Evolutionary conservation across 2,888 invertebrate species (phyloP).

Genomic region (Colletes collaris): DNA sequence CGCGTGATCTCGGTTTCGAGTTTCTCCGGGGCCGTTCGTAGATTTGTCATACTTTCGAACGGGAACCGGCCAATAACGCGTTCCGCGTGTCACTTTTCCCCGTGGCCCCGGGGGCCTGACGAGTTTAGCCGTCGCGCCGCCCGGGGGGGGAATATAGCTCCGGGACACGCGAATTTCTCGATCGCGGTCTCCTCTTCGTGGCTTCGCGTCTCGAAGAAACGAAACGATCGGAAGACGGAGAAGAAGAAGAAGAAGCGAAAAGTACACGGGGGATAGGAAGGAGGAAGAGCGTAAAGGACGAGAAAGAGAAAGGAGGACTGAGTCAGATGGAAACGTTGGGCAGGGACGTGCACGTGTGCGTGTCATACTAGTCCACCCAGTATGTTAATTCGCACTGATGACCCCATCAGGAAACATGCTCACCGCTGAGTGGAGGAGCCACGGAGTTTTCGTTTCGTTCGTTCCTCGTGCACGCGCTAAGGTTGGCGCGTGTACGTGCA

Average conservation of each 20-base stretch:
- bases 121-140: conserved; percentile 1
- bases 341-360: conserved; percentile 70
- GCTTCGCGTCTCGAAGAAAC: too few relatives aligned
- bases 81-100: conserved; percentile 29
- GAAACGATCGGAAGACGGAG: neutral
- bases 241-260: neutral
- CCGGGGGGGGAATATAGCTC: conserved; percentile 37
- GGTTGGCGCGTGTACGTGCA: conserved; percentile 4
- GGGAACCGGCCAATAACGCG: conserved; percentile 20
- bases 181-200: neutral
- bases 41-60: conserved; percentile 21
- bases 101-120: neutral
- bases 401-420: conserved; percentile 82
- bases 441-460: conserved; percentile 65
- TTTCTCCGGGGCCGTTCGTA: conserved; percentile 1
- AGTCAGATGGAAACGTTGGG: conserved; percentile 60
- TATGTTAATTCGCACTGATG: conserved; percentile 82
- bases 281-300: conserved; percentile 30
- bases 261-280: conserved; percentile 8
- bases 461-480: conserved; percentile 4
- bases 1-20: neutral
- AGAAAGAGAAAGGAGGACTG: conserved; percentile 54
- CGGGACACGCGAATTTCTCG: conserved; percentile 48
- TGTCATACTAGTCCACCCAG: conserved; percentile 78
- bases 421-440: conserved; percentile 72